Evolutionary conservation across 2,797 vertebrate species (phyloP), one percentile per base, ranked within the genome.

Genomic region (Tragelaphus oryx): DNA sequence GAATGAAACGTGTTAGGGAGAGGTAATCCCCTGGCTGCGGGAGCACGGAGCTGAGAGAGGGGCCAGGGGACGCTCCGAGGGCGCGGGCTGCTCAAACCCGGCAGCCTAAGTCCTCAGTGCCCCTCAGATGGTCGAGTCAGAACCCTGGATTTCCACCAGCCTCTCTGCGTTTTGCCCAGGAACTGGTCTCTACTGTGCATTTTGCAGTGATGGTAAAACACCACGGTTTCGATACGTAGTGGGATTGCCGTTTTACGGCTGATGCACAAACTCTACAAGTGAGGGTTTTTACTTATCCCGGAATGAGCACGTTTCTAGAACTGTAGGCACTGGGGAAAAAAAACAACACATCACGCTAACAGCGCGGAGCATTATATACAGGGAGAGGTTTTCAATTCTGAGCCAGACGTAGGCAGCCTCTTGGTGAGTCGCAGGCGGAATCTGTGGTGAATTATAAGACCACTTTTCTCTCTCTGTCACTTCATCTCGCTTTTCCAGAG

Each of bases 1-100:
- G 96, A 96, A 96, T 97, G 97, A 97, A 98, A 94, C 28, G 87
- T 13, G 86, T 96, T 48, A 44, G 9, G 54, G 71, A 78, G 75
- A 46, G 94, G 82, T 22, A 94, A 95, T 98, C 87, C 78, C 89
- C 75, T 20, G 94, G 97, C 92, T 91, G 81, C 2, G 5, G 7
- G 80, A 22, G 80, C 24, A 41, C 54, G 0, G 13, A 80, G 7
- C 95, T 10, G n/a, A 83, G 93, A 30, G 93, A 30, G 62, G n/a
- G 91, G 59, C 62, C 82, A 8, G 91, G 86, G n/a, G 97, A 92
- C 92, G 46, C 46, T 44, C 60, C 0, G 75, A 65, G 82, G 91
- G 46, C 78, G 6, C 82, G 89, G 96, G 97, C 91, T 89, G 92
- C 97, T 88, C 93, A n/a, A 28, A 86, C 2, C 6, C 6, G 46